Evolutionary conservation across 2,113 vertebrate genomes (phyloP), one percentile per base, ranked within the genome.

Genomic region (Misgurnus anguillicaudatus): DNA sequence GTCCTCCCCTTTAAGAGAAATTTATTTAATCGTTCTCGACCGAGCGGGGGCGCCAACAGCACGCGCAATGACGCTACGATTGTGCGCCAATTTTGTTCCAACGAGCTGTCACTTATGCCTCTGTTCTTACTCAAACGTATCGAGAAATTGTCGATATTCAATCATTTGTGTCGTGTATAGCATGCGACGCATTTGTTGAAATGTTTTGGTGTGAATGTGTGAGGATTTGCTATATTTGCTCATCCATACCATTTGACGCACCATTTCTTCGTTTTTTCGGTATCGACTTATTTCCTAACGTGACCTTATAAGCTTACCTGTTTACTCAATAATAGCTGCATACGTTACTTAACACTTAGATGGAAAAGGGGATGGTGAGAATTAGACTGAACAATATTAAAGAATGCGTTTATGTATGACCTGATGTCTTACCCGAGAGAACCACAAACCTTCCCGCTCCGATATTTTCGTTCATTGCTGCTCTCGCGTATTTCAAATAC

Each of bases 1-100:
- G 77, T 67, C 87, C 79, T 81, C 85, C 80, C 85, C 78, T 81
- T 85, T 82, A 82, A 83, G 73, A 86, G 55, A 55, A 63, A 65
- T 48, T 31, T 55, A 38, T 10, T 8, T 71, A 10, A 17, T 16
- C 19, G 6, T 13, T 10, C 6, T 58, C 57, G 5, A 6, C 73
- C 83, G 47, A 67, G 48, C 31, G 85, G 69, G 83, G 87, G 85
- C 80, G 82, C 78, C 69, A 83, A 48, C 19, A 39, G 77, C 75
- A 31, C 60, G 77, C 41, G 57, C 10, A 71, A 48, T 70, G 24
- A 16, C 8, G 0, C 39, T 4, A 21, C 63, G 79, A 38, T 81
- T 31, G 1, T 9, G 21, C 6, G 53, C 75, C 51, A 36, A 31
- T 66, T 48, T 61, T 69, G n/a, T 5, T 53, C 39, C 60, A 17